Evolutionary conservation across 1,140 invertebrate species (phyloP).

Genomic region (Magallana ariakensis): DNA sequence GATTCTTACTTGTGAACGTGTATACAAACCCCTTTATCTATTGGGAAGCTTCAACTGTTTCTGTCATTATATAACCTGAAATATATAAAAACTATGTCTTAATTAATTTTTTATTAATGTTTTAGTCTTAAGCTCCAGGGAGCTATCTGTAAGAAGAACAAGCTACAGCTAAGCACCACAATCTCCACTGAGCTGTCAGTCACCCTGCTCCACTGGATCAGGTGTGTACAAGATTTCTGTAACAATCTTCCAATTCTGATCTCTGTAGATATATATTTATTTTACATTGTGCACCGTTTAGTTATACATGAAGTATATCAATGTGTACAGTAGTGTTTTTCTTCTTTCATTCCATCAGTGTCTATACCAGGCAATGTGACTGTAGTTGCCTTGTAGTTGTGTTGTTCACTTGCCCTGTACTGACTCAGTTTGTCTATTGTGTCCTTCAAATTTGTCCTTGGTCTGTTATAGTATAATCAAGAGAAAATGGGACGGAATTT

Average conservation of each 20-base stretch:
- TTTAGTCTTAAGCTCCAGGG: constrained; percentile 94
- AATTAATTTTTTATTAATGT: background rate
- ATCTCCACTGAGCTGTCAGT: constrained; percentile 96
- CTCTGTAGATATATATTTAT: no score
- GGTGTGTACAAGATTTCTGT: constrained; percentile 73
- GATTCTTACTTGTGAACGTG: no score
- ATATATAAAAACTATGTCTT: no score
- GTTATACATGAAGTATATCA: background rate
- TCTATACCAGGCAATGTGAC: constrained; percentile 1
- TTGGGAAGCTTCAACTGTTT: no score
- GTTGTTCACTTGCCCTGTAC: background rate
- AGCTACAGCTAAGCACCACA: constrained; percentile 93
- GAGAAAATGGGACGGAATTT: no score
- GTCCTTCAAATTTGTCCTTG: no score
- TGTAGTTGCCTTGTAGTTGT: background rate
- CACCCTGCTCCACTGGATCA: constrained; percentile 92
- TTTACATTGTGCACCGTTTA: no score
- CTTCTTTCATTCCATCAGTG: constrained; percentile 22
- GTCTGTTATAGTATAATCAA: no score
- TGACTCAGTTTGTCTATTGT: background rate
- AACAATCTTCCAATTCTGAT: background rate
- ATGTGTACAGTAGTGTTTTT: background rate
- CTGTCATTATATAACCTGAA: no score
- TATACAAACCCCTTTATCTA: no score
- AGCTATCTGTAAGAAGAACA: no score